Base-by-base conservation (phyloP, 2,888 invertebrate species). In the Pseudococcus jackbeardsleyi region DNA sequence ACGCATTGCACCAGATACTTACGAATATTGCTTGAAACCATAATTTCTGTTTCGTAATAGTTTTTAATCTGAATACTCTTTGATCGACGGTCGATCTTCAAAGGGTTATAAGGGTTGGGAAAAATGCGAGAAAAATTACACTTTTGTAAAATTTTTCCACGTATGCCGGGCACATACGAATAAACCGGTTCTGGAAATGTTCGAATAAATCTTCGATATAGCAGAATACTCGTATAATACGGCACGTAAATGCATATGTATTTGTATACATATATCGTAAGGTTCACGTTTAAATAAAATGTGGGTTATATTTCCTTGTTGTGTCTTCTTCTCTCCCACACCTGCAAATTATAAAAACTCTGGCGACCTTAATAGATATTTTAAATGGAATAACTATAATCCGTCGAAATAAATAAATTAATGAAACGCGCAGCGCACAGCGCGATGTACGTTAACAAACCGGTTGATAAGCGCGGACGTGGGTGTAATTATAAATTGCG, bases 331-430 rank as follows among this genome's bases (percentile, higher is more conserved):
- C 85, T 84, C 68, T 42, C 85, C 85, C 85, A 85, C 85, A 85
- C 50, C 54, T 54, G 54, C 39, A 85, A 85, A 85, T 85, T 85
- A 54, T 39, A 77, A 68, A 68, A 68, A 84, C 26, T 50, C 48
- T 33, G n/a, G 59, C 85, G 85, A 59, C 85, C 85, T 85, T 85
- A 85, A 85, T 85, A 85, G 85, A 85, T 85, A 85, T 85, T 85
- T 85, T 85, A 85, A 85, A 85, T 59, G 54, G 85, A 85, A 85
- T 85, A 85, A 54, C 85, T 85, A 42, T 42, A 85, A 85, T 85
- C 59, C 85, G 85, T 85, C 85, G 85, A 54, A 85, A 85, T 85
- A 85, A 85, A 85, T 85, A 85, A 85, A 85, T 26, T 85, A 85
- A 85, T 85, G 85, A 85, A 85, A 85, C 33, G 85, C 77, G 33